Evolutionary conservation across 2,113 vertebrate species (phyloP), one percentile per base, ranked within the genome.

Genomic region (Lampris incognitus): DNA sequence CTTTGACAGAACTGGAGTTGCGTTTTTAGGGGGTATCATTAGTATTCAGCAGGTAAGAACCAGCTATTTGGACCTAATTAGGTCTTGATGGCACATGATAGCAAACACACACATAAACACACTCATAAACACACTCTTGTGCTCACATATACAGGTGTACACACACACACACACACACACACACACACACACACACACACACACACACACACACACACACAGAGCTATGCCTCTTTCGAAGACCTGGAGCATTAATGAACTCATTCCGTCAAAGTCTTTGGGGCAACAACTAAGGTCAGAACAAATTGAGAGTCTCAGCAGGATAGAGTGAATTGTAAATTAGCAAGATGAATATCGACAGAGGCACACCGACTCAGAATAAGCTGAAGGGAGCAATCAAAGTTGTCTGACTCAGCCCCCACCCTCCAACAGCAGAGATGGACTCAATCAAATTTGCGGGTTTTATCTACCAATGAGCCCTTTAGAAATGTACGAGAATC

Each of bases 41-140:
- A 74, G 82, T 72, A 90, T 87, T 86, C 81, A 55, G 55, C 72
- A 76, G 76, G 74, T 65, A 79, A 82, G 78, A 67, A 87, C 87
- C 79, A 76, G 74, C 75, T 76, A 89, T 92, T 91, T 87, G 62
- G 79, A 87, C 78, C 55, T 86, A 91, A 93, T 91, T 88, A 80
- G 79, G 52, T 87, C 79, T 83, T 86, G 92, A 92, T 92, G 78
- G 78, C 81, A 90, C 85, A 64, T 87, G 82, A 88, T 85, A 84
- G 66, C 78, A 81, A 59, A 80, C 59, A 85, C 74, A 81, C 78
- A 77, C 80, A 84, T 75, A 76, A 66, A 63, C 68, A 78, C 46
- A 83, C 65, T 59, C 51, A 24, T 24, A 40, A 38, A 66, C 41
- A 79, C 1, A 4, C 24, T 24, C 24, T 24, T 24, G 24, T 24